Percentiles rank a stretch among this genome's conserved stretches.
Evolutionary conservation across 2,113 vertebrate species (phyloP).

Genomic region (Gila orcuttii): DNA sequence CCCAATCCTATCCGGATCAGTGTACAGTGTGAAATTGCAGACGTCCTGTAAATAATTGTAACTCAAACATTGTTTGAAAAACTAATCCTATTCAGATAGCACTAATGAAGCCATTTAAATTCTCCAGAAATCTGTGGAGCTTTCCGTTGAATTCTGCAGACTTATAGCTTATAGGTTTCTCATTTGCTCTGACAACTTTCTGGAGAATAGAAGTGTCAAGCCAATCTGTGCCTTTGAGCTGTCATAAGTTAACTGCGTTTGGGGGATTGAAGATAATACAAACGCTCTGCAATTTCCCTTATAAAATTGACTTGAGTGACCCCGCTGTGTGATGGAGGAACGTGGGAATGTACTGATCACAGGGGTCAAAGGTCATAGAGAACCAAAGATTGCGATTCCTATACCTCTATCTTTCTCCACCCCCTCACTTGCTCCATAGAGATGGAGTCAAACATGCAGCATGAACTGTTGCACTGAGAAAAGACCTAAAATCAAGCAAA

Average conservation of each 20-base stretch:
- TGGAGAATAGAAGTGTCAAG: not conserved
- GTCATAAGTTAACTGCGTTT: not conserved
- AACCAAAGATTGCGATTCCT: conserved; percentile 11
- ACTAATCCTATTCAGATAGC: not conserved
- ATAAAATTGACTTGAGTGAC: conserved; percentile 9
- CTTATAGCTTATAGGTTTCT: conserved; percentile 10
- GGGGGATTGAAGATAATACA: not conserved
- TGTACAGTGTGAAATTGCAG: not conserved
- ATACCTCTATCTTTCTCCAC: conserved; percentile 1
- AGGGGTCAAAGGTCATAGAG: not conserved
- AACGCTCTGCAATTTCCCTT: not conserved
- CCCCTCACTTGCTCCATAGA: not conserved
- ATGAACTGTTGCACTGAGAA: not conserved
- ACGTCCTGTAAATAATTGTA: not conserved
- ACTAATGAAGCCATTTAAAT: not conserved
- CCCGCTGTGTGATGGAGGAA: not conserved
- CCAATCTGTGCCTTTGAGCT: conserved; percentile 23
- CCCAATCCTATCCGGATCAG: not conserved
- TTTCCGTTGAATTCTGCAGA: conserved; percentile 17
- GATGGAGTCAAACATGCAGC: conserved; percentile 28
- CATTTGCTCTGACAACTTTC: conserved; percentile 27
- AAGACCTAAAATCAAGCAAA: conserved; percentile 11
- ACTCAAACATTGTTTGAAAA: not conserved
- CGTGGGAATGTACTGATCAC: conserved; percentile 2
- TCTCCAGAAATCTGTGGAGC: not conserved